These are phyloP conservation scores for Eilema caniola DNA, from an alignment of 2,888 invertebrate genomes.

Conservation along the genomic window DNA sequence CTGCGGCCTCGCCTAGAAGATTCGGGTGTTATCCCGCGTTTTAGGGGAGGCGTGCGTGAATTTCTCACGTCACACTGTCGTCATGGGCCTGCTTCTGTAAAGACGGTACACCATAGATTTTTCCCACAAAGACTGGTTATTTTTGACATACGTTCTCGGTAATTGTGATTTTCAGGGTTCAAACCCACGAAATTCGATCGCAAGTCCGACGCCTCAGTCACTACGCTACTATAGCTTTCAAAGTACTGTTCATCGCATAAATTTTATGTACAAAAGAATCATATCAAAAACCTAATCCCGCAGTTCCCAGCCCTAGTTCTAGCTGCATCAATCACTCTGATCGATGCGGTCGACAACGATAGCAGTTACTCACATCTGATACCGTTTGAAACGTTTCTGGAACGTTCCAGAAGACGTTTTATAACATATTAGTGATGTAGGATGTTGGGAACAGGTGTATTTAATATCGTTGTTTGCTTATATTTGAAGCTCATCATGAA, in stretches of 20 bases:
- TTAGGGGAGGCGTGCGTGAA: too few relatives aligned
- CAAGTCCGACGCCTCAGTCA: neutral
- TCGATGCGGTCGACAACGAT: slow-evolving; percentile 44
- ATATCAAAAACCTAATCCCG: slow-evolving; percentile 37
- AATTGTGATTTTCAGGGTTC: neutral
- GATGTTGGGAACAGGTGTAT: slow-evolving; percentile 14
- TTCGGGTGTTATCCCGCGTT: too few relatives aligned
- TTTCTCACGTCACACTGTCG: too few relatives aligned
- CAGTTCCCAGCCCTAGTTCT: slow-evolving; percentile 44
- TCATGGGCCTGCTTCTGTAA: too few relatives aligned
- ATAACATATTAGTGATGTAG: slow-evolving; percentile 15
- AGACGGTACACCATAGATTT: too few relatives aligned
- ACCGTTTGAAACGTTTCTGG: slow-evolving; percentile 17
- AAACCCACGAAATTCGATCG: neutral
- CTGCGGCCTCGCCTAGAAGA: too few relatives aligned
- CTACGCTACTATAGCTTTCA: neutral
- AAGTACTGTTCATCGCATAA: neutral
- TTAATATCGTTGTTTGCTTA: neutral
- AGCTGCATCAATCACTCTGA: slow-evolving; percentile 55
- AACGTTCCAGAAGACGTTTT: slow-evolving; percentile 9
- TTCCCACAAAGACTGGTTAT: too few relatives aligned
- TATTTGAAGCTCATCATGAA: neutral
- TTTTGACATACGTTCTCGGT: too few relatives aligned
- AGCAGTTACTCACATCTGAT: slow-evolving; percentile 39
- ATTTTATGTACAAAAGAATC: slow-evolving; percentile 32